Percentiles rank a stretch among this genome's conserved stretches.
Evolutionary conservation across 2,888 invertebrate species (phyloP).

Genomic region (Latrodectus hesperus): DNA sequence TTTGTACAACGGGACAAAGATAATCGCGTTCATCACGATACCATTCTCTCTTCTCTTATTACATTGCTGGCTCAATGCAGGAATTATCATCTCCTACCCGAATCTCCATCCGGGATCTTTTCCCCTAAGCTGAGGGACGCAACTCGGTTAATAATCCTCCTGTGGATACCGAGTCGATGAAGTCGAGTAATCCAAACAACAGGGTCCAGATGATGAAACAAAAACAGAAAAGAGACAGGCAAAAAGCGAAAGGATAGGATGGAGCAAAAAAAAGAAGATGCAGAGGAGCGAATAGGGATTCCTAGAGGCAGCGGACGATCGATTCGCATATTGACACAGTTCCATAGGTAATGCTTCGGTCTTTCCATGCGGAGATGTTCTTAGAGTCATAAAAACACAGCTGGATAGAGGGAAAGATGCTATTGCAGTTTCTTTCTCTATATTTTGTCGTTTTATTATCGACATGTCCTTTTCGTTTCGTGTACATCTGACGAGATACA

Average conservation of each 20-base stretch:
- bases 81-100: background rate
- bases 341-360: conserved; percentile 47
- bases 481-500: background rate
- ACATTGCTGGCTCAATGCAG: background rate
- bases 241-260: background rate
- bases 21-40: background rate
- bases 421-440: background rate
- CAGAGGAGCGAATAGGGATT: conserved; percentile 10
- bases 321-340: conserved; percentile 37
- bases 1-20: background rate
- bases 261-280: background rate
- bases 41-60: background rate
- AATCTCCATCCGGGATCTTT: conserved; percentile 5
- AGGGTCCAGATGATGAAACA: conserved; percentile 22
- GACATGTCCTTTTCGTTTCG: background rate
- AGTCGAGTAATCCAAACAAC: conserved; percentile 39
- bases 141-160: conserved; percentile 41
- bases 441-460: background rate
- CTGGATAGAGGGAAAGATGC: conserved; percentile 32
- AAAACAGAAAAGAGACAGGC: conserved; percentile 16
- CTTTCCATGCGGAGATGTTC: conserved; percentile 38
- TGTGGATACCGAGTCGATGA: conserved; percentile 43
- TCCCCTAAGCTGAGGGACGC: conserved; percentile 10
- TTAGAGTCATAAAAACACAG: conserved; percentile 51
- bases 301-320: conserved; percentile 28